Conservation (phyloP, 2,113 vertebrate genomes). For the Rhizomys pruinosus region DNA sequence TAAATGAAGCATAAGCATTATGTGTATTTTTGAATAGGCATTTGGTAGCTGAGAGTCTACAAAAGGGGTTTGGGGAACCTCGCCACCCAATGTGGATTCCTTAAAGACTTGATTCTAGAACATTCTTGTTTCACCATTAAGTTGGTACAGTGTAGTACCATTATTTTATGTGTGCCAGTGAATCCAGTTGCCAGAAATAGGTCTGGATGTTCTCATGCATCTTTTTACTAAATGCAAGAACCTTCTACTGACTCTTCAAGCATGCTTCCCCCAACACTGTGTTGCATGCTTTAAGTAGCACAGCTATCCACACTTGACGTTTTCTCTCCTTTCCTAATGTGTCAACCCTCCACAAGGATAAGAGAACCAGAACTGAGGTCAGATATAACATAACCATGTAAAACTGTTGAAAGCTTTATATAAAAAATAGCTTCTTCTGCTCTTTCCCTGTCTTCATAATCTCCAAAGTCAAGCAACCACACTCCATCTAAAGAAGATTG, state of each 20-base stretch:
- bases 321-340: slow-evolving; percentile 68
- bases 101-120: slow-evolving; percentile 77
- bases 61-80: slow-evolving; percentile 45
- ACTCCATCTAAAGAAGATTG: slow-evolving; percentile 48
- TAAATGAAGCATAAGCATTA: slow-evolving; percentile 59
- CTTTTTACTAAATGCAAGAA: slow-evolving; percentile 69
- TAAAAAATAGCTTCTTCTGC: slow-evolving; percentile 61
- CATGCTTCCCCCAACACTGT: slow-evolving; percentile 82
- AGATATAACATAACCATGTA: slow-evolving; percentile 60
- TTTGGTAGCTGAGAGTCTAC: slow-evolving; percentile 70
- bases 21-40: slow-evolving; percentile 78
- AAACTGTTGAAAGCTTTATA: slow-evolving; percentile 69
- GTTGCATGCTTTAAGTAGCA: slow-evolving; percentile 78
- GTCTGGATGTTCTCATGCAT: slow-evolving; percentile 76
- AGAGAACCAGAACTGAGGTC: slow-evolving; percentile 60
- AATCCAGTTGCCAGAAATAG: slow-evolving; percentile 85
- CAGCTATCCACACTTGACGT: slow-evolving; percentile 62
- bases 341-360: slow-evolving; percentile 61
- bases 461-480: slow-evolving; percentile 54
- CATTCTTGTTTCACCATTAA: slow-evolving; percentile 73
- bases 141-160: slow-evolving; percentile 77
- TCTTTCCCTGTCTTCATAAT: slow-evolving; percentile 57
- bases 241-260: slow-evolving; percentile 77
- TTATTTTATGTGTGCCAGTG: slow-evolving; percentile 85
- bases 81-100: slow-evolving; percentile 67